These are phyloP conservation scores for Pyrrhosoma nymphula DNA, from an alignment of 2,888 invertebrate genomes.

Conservation along the genomic window DNA sequence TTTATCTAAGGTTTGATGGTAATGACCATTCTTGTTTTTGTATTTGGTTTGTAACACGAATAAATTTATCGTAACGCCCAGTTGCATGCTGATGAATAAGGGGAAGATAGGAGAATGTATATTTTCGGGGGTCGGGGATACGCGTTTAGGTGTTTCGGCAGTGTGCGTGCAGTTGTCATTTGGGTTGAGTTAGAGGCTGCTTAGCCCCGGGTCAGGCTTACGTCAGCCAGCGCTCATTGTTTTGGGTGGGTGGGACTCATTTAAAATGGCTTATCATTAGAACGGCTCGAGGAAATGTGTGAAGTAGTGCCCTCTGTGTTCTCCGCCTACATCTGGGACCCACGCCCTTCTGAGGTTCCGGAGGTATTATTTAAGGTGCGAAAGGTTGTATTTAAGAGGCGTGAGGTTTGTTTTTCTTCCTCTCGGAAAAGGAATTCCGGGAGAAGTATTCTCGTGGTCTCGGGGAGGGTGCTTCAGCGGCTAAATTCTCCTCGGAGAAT, in stretches of 20 bases:
- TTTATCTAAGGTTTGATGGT: too few species aligned
- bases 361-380: slow-evolving; percentile 12
- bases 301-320: background rate
- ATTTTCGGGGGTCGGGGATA: too few species aligned
- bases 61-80: too few species aligned
- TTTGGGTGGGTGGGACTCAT: slow-evolving; percentile 30
- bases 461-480: background rate
- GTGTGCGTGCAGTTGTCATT: too few species aligned
- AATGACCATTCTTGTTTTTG: too few species aligned
- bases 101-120: too few species aligned
- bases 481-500: background rate
- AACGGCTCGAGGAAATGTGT: background rate
- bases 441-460: slow-evolving; percentile 1
- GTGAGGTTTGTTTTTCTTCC: background rate
- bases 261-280: slow-evolving; percentile 63
- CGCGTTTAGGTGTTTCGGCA: too few species aligned
- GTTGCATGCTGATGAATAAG: too few species aligned
- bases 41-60: too few species aligned
- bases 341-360: background rate
- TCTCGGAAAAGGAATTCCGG: background rate
- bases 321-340: background rate
- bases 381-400: slow-evolving; percentile 2
- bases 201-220: too few species aligned
- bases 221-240: too few species aligned
- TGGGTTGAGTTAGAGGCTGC: too few species aligned